These are phyloP conservation scores for Rotaria macrura DNA, from an alignment of 2,888 invertebrate species.

Conservation along the genomic window DNA sequence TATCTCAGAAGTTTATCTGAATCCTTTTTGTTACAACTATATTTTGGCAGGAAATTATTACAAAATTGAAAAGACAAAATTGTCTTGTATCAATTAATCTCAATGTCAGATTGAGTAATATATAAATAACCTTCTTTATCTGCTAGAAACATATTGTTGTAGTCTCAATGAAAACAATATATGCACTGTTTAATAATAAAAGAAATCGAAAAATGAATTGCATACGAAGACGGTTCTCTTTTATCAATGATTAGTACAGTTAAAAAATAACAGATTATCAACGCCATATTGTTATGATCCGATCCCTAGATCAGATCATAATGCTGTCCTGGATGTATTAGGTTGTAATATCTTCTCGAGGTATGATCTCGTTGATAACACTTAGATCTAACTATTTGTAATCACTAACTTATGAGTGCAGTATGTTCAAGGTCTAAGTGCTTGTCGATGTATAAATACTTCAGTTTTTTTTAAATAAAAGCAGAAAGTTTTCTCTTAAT, in stretches of 20 bases:
- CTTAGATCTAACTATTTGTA: background rate
- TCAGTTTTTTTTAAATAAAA: no score
- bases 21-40: background rate
- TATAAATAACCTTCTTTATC: background rate
- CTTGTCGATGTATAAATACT: no score
- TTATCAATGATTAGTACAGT: background rate
- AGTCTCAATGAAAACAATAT: background rate
- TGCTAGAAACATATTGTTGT: background rate
- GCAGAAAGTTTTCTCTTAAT: no score
- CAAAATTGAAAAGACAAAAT: background rate
- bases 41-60: background rate
- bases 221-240: background rate
- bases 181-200: background rate
- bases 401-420: no score
- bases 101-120: background rate
- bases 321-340: background rate
- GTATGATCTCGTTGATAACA: background rate
- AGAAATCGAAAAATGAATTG: background rate
- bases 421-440: no score
- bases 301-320: background rate
- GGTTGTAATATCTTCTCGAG: background rate
- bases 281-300: background rate
- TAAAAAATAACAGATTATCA: background rate
- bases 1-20: background rate
- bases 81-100: background rate